Base-by-base conservation (phyloP, 2,113 vertebrate genomes). In the Marmota flaviventris region DNA sequence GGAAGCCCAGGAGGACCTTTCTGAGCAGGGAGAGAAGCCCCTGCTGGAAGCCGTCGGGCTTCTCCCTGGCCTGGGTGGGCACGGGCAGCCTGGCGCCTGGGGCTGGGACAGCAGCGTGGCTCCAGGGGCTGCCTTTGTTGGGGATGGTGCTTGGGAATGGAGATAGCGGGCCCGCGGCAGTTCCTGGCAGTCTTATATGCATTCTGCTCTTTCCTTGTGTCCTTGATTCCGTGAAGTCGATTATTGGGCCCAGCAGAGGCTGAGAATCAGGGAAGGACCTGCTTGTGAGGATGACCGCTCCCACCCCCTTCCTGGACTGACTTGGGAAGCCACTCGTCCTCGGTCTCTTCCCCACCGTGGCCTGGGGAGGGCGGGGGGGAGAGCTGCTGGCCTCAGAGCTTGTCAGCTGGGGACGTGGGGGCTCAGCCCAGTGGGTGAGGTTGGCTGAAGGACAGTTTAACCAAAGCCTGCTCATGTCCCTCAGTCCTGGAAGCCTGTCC, bases 151-250 rank as follows among this genome's bases (percentile, higher is more conserved):
- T 91, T 34, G 51, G 77, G 72, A 11, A 17, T 7, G 32, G 20
- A 34, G 77, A 5, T 2, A 4, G 14, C 32, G 72, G 17, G 2
- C 37, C 37, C 39, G 0, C 0, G 94, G 75, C 61, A 2, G 2
- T 16, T 67, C 18, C 69, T 37, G 85, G 63, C 34, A 1, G 17
- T 76, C 56, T 45, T 37, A 4, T 4, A 0, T 7, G 17, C n/a
- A 0, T 53, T n/a, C 2, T 10, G 20, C 12, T 7, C 1, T 39
- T 16, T 22, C 16, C 2, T 51, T 2, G 0, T 2, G 2, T 0
- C 37, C 61, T 61, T 11, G 0, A 0, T 16, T n/a, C 53, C 8
- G 0, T 0, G 39, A 56, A 20, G 78, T 27, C 2, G 20, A 5
- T 29, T 1, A 10, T 4, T 1, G 18, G 0, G 14, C 65, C 69